Evolutionary conservation across 1,140 invertebrate genomes (phyloP).

Genomic region (Papilio glaucus): DNA sequence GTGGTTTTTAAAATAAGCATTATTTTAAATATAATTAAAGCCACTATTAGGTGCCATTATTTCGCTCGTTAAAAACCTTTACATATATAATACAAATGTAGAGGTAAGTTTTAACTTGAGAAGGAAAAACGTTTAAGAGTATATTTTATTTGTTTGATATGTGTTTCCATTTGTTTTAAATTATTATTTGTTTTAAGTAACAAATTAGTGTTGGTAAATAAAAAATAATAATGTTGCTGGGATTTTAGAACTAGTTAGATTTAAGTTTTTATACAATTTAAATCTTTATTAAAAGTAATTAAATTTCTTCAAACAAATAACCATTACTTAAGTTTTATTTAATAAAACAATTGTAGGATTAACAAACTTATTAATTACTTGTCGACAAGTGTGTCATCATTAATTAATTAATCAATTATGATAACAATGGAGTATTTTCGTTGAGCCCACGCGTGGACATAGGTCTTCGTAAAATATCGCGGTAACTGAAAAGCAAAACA

Average conservation of each 20-base stretch:
- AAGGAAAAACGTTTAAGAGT: too few species aligned
- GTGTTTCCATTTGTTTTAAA: too few species aligned
- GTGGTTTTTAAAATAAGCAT: neutral
- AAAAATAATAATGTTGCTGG: too few species aligned
- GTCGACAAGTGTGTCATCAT: neutral
- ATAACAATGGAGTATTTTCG: slow-evolving; percentile 52
- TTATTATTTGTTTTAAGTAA: too few species aligned
- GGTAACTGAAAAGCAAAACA: slow-evolving; percentile 43
- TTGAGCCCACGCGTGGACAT: neutral
- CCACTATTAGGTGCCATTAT: neutral
- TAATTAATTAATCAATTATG: slow-evolving; percentile 36
- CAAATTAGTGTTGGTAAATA: too few species aligned
- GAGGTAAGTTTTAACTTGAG: too few species aligned
- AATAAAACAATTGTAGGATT: neutral
- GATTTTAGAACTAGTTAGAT: too few species aligned
- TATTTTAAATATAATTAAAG: neutral
- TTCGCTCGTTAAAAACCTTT: too few species aligned
- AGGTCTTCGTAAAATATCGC: neutral
- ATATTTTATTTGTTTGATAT: too few species aligned
- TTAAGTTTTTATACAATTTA: too few species aligned
- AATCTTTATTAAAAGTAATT: too few species aligned
- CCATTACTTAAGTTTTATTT: neutral
- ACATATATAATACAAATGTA: too few species aligned
- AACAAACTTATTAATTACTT: neutral
- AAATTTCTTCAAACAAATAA: neutral